Evolutionary conservation across 2,797 vertebrate genomes (phyloP), one percentile per base, ranked within the genome.

Genomic region (Cirrhinus molitorella): DNA sequence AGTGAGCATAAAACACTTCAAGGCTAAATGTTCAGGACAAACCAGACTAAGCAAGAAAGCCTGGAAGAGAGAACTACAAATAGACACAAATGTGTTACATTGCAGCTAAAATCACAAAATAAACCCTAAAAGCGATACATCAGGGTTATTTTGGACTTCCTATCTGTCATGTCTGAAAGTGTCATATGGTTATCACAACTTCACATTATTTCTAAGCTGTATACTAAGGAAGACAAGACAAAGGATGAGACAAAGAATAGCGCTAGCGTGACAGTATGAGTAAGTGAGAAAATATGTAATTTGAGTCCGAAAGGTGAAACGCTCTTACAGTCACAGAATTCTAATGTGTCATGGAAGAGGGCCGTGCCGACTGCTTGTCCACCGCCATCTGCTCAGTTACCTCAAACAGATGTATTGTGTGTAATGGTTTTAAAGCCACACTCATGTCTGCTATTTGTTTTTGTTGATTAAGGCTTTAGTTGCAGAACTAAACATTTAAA

Each of bases 371-470:
- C 28, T 1, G 13, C 0, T 72, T 28, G 21, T 81, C 21, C 5
- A 14, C 14, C 1, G 17, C 80, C 80, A 82, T 75, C 81, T 70
- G 81, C 73, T 70, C 40, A 10, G 8, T 83, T 53, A 59, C 63
- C 37, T 16, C 65, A 83, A 83, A 76, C 81, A 76, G 49, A 66
- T 59, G 81, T 57, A 68, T 25, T 45, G 25, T 67, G 51, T 45
- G 61, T 10, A 7, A 23, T 3, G 19, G 12, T 59, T 77, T 83
- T 68, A 77, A 63, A 83, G 67, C 61, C 51, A 47, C 25, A 23
- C 37, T 82, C 40, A 14, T 25, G 49, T 53, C 57, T 73, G 9
- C 45, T 82, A 31, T 75, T 75, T 68, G 61, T 40, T 45, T 51
- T 55, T 76, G 59, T 83, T 37, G 17, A 28, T 66, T 23, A 57